These are phyloP conservation scores for Apaloderma vittatum DNA, from an alignment of 2,113 vertebrate genomes.

Conservation along the genomic window DNA sequence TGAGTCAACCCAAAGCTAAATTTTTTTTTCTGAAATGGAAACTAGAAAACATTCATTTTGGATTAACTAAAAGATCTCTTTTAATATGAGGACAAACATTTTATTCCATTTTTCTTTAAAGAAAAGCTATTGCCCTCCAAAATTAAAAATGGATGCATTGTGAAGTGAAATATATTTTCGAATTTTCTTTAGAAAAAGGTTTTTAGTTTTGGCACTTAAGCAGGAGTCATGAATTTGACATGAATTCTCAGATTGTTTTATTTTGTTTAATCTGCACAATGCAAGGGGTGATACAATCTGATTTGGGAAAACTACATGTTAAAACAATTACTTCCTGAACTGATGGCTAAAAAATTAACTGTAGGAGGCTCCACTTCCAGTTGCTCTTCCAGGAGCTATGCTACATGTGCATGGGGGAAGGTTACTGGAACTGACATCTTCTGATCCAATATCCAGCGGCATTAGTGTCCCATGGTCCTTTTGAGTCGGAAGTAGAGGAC, in stretches of 20 bases:
- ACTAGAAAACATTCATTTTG: background rate
- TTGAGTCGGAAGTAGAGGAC: background rate
- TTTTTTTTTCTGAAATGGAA: background rate
- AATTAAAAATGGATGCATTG: background rate
- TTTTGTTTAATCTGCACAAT: background rate
- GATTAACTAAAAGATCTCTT: background rate
- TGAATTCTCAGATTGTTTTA: background rate
- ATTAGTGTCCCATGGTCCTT: background rate
- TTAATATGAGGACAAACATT: background rate
- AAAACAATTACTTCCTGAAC: background rate
- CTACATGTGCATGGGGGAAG: background rate
- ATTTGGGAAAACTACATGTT: background rate
- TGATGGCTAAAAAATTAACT: background rate
- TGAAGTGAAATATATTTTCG: background rate
- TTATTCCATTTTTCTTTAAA: conserved; percentile 12
- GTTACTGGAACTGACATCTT: background rate
- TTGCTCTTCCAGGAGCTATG: background rate
- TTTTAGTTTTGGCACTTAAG: background rate
- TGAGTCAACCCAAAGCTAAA: background rate
- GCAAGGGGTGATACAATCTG: background rate
- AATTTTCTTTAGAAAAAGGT: background rate
- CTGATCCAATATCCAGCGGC: background rate
- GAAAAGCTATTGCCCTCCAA: background rate
- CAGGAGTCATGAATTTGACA: background rate
- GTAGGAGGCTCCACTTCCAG: background rate